Conservation (phyloP, 2,113 vertebrate species). For the Trochalopteron elliotii region DNA sequence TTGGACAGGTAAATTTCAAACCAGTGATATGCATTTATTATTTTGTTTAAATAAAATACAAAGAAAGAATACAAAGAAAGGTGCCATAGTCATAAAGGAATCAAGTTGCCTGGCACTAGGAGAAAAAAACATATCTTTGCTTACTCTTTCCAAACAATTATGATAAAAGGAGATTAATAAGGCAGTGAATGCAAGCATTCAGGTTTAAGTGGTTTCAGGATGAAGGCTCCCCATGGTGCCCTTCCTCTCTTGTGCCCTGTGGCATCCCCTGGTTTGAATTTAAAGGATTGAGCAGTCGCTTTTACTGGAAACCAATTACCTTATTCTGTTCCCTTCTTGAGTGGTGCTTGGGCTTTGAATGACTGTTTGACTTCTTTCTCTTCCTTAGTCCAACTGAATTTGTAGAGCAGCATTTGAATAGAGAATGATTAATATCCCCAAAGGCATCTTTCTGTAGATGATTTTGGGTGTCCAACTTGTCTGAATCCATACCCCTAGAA, state of each 20-base stretch:
- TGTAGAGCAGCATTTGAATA: neutral
- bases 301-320: neutral
- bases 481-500: fast-evolving
- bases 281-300: fast-evolving
- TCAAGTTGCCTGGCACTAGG: neutral
- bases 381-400: neutral
- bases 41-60: neutral
- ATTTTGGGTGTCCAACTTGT: neutral
- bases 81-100: neutral
- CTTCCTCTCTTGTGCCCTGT: neutral
- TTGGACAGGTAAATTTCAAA: neutral
- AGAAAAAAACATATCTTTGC: neutral
- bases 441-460: neutral
- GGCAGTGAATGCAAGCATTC: neutral
- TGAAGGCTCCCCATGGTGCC: neutral
- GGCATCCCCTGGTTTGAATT: fast-evolving
- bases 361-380: neutral
- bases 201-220: neutral
- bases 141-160: neutral
- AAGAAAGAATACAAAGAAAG: neutral
- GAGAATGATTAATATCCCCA: neutral
- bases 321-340: neutral
- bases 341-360: neutral
- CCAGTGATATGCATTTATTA: neutral
- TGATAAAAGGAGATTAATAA: neutral